Evolutionary conservation across 2,797 vertebrate species (phyloP), one percentile per base, ranked within the genome.

Genomic region (Acrossocheilus fasciatus): DNA sequence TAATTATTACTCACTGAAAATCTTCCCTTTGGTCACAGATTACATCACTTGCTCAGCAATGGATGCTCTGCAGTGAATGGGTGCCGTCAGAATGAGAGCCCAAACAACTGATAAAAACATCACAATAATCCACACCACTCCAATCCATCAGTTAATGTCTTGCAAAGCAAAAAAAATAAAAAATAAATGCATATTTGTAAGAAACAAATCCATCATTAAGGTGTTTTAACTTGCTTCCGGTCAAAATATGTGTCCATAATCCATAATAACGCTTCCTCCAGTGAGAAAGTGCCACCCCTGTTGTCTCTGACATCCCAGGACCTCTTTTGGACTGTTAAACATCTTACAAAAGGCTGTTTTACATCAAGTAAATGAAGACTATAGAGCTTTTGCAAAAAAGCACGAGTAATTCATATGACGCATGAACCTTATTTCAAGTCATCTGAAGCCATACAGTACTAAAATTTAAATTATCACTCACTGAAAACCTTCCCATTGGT

Each of bases 41-140:
- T 52, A 57, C 34, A 39, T 54, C 0, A 23, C 1, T 57, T 7
- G 4, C 20, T 62, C 10, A 26, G 0, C n/a, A 26, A 2, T 2
- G 11, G 4, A 26, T 62, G 4, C 10, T 62, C n/a, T 26, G n/a
- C 59, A 26, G 59, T 62, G 59, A 62, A 62, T 64, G n/a, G n/a
- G 59, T 64, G 59, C 59, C n/a, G n/a, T 30, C 11, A 64, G 10
- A 26, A 62, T 11, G 57, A 62, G 59, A 64, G n/a, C 12, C 1
- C 11, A 12, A 62, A 12, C n/a, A 14, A 10, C 59, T 26, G 59
- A 64, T 30, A 14, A 64, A 64, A 64, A 30, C 11, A 12, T 62
- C n/a, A 30, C 4, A 62, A 26, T 30, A 64, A 64, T 30, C 59
- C n/a, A 59, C 23, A n/a, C 9, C 23, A 64, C 59, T n/a, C 4